Percentiles rank a stretch among this genome's conserved stretches.
phyloP scores from a whole-genome alignment of 1,140 invertebrate species.

The Diabrotica virgifera region DNA sequence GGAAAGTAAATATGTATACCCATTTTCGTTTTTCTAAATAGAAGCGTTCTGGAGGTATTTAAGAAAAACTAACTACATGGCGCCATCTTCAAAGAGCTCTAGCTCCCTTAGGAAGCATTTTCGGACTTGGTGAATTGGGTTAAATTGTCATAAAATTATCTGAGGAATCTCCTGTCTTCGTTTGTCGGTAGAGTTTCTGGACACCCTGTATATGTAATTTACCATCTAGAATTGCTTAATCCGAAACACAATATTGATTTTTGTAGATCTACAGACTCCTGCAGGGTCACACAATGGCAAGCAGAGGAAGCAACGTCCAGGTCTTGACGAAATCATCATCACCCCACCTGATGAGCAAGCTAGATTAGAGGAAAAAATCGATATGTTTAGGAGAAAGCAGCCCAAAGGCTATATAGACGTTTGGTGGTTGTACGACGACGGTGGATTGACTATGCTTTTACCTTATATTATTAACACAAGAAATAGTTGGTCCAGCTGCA shows the following conservation, averaged over 20 bases:
- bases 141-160: no score
- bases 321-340: conserved; percentile 15
- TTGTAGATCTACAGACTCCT: conserved; percentile 2
- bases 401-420: conserved; percentile 84
- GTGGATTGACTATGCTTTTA: conserved; percentile 86
- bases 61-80: no score
- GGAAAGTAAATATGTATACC: no score
- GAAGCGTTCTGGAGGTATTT: no score
- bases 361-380: conserved; percentile 63
- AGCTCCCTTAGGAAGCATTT: no score
- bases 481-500: conserved; percentile 78
- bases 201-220: neutral
- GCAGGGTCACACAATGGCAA: neutral
- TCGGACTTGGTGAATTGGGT: no score
- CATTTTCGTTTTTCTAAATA: no score
- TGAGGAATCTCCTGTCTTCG: no score
- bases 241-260: no score
- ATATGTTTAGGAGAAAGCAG: conserved; percentile 66
- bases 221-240: neutral
- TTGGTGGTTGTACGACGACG: conserved; percentile 98
- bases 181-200: no score
- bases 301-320: conserved; percentile 48
- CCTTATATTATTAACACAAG: conserved; percentile 90
- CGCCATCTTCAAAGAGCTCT: no score
- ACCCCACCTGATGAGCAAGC: conserved; percentile 25